A percentile compares a stretch with the other conserved stretches of the same genome.
These are phyloP conservation scores for Lepus timidus DNA, from an alignment of 2,113 vertebrate genomes.

Conservation along the genomic window DNA sequence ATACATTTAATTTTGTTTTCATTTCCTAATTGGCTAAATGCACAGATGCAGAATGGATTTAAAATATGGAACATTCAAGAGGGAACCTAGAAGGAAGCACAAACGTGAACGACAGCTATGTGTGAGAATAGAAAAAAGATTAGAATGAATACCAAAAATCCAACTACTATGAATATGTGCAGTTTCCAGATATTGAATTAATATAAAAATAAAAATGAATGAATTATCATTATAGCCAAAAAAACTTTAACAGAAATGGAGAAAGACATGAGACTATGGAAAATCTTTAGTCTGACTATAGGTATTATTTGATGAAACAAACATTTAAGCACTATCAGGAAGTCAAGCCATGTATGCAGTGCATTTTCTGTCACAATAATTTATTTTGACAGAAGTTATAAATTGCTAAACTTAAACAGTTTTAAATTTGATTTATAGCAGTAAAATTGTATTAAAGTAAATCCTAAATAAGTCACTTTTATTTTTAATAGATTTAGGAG, in stretches of 20 bases:
- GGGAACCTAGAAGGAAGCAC: not conserved
- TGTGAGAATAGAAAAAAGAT: not conserved
- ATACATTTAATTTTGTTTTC: too few relatives aligned
- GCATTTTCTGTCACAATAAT: not conserved
- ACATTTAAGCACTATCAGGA: not conserved
- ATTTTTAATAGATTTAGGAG: not conserved
- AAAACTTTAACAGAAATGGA: not conserved
- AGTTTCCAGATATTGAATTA: not conserved
- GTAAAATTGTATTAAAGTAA: not conserved
- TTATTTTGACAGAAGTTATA: not conserved
- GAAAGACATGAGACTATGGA: not conserved
- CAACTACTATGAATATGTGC: not conserved
- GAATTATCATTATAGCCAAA: not conserved
- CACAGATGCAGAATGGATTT: not conserved
- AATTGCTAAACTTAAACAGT: not conserved
- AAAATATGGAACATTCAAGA: not conserved
- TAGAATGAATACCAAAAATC: not conserved
- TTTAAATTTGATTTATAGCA: not conserved
- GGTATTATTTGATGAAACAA: not conserved
- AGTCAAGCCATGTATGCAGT: not conserved
- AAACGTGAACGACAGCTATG: not conserved
- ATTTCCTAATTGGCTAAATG: too few relatives aligned
- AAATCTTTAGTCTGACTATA: not conserved
- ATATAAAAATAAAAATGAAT: not conserved
- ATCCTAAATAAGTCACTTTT: not conserved